Evolutionary conservation across 1,140 invertebrate genomes (phyloP).

Genomic region (Bombus balteatus): DNA sequence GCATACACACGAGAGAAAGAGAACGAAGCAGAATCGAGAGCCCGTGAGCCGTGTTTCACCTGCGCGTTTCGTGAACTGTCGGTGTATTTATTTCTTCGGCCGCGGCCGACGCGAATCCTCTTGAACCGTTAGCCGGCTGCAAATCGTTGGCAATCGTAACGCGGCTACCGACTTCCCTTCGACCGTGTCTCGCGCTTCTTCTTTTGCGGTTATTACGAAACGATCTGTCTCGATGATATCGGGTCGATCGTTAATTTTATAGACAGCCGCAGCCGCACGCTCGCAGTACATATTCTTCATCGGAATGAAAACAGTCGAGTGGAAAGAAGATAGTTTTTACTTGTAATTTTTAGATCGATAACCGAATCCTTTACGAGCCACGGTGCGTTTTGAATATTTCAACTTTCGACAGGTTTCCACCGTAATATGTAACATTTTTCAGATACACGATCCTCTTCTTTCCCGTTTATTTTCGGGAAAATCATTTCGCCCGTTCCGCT

Average conservation of each 20-base stretch:
- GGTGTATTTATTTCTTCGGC: conserved; percentile 58
- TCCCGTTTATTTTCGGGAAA: conserved; percentile 1
- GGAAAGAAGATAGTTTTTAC: background rate
- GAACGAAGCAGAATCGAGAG: background rate
- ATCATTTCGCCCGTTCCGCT: background rate
- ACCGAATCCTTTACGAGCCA: background rate
- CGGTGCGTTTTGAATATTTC: background rate
- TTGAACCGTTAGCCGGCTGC: background rate
- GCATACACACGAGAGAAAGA: background rate
- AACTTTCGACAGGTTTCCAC: background rate
- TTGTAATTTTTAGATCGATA: background rate
- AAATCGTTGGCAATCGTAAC: conserved; percentile 21
- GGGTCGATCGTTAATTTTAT: conserved; percentile 26
- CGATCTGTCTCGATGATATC: conserved; percentile 31
- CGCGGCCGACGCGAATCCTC: conserved; percentile 17
- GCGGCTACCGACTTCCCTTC: conserved; percentile 24
- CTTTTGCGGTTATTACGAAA: conserved; percentile 29
- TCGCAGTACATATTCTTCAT: background rate
- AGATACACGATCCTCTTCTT: background rate
- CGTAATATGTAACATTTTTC: background rate
- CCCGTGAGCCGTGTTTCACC: conserved; percentile 11
- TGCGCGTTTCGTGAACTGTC: conserved; percentile 65
- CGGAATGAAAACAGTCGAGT: background rate
- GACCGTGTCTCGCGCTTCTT: background rate
- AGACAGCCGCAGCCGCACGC: background rate